phyloP scores from a whole-genome alignment of 2,113 vertebrate species.

The Ranitomeya variabilis region DNA sequence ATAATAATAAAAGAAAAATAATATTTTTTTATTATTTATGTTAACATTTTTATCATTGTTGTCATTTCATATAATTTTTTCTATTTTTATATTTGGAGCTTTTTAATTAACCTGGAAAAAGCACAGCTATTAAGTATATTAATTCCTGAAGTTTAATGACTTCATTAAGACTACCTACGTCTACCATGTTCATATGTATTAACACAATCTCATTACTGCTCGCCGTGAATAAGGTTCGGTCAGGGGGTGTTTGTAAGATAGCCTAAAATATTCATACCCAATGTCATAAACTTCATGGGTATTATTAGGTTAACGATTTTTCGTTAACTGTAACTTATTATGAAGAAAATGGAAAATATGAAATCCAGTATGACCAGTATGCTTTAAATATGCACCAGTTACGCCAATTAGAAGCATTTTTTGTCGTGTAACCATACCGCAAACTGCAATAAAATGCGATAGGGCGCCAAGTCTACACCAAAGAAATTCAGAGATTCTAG shows the following conservation, averaged over 20 bases:
- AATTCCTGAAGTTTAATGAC: constrained; percentile 12
- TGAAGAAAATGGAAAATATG: constrained; percentile 49
- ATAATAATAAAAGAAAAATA: too few species aligned
- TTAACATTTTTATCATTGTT: too few species aligned
- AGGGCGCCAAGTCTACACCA: constrained; percentile 53
- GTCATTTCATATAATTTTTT: too few species aligned
- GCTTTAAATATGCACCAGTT: constrained; percentile 42
- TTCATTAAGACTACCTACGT: neutral
- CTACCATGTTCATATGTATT: neutral
- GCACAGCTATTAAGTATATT: neutral
- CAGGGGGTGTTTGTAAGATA: constrained; percentile 17
- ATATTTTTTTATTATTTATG: too few species aligned
- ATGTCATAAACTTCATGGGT: constrained; percentile 48
- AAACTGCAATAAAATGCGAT: constrained; percentile 55
- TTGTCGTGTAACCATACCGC: constrained; percentile 43
- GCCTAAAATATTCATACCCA: constrained; percentile 25
- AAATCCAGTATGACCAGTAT: constrained; percentile 33
- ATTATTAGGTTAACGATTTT: constrained; percentile 50
- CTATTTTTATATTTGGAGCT: too few species aligned
- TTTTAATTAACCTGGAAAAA: neutral
- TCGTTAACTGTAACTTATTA: constrained; percentile 53
- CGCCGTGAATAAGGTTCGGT: constrained; percentile 4
- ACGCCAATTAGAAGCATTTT: constrained; percentile 51
- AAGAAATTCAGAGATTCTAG: constrained; percentile 52
- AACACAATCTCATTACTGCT: constrained; percentile 28